Percentiles rank a stretch among this genome's conserved stretches.
phyloP scores from a whole-genome alignment of 1,140 invertebrate genomes.

The Eciton burchellii region DNA sequence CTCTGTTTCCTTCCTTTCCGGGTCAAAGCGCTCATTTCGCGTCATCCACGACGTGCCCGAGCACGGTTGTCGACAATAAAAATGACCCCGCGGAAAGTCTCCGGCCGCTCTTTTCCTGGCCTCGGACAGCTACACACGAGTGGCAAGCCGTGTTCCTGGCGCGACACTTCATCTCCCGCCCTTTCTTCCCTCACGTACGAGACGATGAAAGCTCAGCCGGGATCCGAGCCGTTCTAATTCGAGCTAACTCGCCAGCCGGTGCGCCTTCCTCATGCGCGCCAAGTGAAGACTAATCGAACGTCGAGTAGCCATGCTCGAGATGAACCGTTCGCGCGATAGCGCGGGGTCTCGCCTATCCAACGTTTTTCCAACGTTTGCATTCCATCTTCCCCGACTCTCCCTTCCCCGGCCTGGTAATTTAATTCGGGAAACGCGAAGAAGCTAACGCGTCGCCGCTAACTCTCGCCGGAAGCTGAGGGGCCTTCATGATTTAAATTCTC shows the following conservation, averaged over 20 bases:
- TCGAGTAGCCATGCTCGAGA: constrained; percentile 33
- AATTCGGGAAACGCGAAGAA: neutral
- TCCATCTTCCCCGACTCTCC: neutral
- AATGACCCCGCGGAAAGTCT: constrained; percentile 65
- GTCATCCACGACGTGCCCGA: constrained; percentile 67
- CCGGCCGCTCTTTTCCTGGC: constrained; percentile 24
- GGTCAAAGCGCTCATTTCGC: constrained; percentile 70
- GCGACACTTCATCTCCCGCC: constrained; percentile 64
- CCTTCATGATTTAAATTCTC: neutral
- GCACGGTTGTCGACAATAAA: constrained; percentile 68
- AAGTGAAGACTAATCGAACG: constrained; percentile 55
- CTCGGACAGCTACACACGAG: constrained; percentile 61
- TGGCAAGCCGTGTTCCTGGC: constrained; percentile 36
- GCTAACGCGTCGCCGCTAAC: neutral
- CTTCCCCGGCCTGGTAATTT: neutral
- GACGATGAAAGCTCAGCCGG: constrained; percentile 55
- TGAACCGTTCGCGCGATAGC: neutral
- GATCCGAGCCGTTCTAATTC: constrained; percentile 48
- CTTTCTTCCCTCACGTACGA: constrained; percentile 49
- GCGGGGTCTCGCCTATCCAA: constrained; percentile 11
- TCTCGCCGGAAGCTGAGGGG: neutral
- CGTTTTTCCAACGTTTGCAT: constrained; percentile 17
- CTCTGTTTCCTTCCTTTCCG: constrained; percentile 49
- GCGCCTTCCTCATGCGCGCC: constrained; percentile 41
- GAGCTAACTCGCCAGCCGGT: constrained; percentile 61